These are phyloP conservation scores for Lepidurus packardi DNA, from an alignment of 1,140 invertebrate species.

Conservation along the genomic window DNA sequence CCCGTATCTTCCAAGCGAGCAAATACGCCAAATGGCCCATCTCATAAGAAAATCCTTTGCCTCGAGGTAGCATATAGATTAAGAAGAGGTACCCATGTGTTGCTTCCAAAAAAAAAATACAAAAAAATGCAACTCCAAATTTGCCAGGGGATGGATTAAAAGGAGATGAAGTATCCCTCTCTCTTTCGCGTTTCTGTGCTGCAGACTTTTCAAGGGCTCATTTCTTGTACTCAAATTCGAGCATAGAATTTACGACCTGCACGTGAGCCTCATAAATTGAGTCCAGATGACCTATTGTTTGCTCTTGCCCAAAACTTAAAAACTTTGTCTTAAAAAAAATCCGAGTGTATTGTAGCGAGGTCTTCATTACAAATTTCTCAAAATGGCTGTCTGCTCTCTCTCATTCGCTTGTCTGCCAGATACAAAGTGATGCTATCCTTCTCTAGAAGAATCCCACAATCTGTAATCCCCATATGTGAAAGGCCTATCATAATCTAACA, in stretches of 20 bases:
- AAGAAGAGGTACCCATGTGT: background rate
- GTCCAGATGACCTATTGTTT: conserved; percentile 11
- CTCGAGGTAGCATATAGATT: background rate
- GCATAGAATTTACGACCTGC: background rate
- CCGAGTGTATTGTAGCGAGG: background rate
- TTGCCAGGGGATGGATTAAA: background rate
- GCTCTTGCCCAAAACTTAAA: background rate
- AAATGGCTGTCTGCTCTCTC: background rate
- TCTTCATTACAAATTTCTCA: background rate
- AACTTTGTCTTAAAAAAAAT: no score
- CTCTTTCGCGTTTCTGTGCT: background rate
- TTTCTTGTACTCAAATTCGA: background rate
- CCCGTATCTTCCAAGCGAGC: background rate
- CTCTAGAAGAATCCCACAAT: background rate
- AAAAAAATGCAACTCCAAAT: background rate
- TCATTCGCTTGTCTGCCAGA: background rate
- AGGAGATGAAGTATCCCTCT: background rate
- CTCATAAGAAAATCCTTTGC: background rate
- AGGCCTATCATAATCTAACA: no score
- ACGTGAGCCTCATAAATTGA: background rate
- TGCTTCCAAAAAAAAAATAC: background rate
- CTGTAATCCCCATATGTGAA: background rate
- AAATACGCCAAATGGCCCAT: background rate
- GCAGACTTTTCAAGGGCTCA: background rate
- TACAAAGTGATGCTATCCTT: background rate